Evolutionary conservation across 1,140 invertebrate genomes (phyloP).

Genomic region (Drosophila punjabiensis): DNA sequence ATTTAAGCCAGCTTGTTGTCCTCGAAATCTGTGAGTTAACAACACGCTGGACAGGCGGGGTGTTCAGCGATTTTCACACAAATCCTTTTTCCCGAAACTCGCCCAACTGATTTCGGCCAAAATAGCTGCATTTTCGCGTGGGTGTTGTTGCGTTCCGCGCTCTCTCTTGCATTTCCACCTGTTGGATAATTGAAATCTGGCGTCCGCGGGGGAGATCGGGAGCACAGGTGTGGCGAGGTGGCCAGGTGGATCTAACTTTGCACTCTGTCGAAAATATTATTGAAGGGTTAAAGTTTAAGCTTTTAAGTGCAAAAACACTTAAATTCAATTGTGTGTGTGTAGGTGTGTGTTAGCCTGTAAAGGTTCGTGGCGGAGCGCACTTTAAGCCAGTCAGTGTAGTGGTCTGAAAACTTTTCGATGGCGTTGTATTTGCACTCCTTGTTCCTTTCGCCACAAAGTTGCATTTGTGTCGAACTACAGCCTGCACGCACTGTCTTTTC

Average conservation of each 20-base stretch:
- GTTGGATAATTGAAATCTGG: slow-evolving; percentile 63
- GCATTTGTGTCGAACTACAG: slow-evolving; percentile 23
- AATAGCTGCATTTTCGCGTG: slow-evolving; percentile 38
- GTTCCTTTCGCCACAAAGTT: slow-evolving; percentile 67
- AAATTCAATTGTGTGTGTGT: slow-evolving; percentile 70
- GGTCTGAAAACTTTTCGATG: slow-evolving; percentile 69
- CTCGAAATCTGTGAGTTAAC: slow-evolving; percentile 16
- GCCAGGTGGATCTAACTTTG: slow-evolving; percentile 65
- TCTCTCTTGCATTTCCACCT: slow-evolving; percentile 31
- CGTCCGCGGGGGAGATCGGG: not conserved
- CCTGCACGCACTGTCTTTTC: slow-evolving; percentile 10
- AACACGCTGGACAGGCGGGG: not conserved
- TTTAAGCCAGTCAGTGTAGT: slow-evolving; percentile 67
- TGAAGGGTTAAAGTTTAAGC: slow-evolving; percentile 82
- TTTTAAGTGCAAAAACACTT: slow-evolving; percentile 82
- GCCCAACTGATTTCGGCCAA: slow-evolving; percentile 41
- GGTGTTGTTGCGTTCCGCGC: slow-evolving; percentile 9
- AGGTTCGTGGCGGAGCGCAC: slow-evolving; percentile 58
- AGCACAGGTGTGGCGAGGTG: slow-evolving; percentile 13
- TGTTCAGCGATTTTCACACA: not conserved
- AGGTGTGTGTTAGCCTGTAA: slow-evolving; percentile 6
- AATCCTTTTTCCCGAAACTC: slow-evolving; percentile 12
- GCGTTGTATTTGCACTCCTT: slow-evolving; percentile 54
- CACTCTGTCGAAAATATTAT: slow-evolving; percentile 78
- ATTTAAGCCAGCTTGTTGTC: not conserved